Conservation (phyloP, 2,113 vertebrate genomes). For the Gavia stellata region DNA sequence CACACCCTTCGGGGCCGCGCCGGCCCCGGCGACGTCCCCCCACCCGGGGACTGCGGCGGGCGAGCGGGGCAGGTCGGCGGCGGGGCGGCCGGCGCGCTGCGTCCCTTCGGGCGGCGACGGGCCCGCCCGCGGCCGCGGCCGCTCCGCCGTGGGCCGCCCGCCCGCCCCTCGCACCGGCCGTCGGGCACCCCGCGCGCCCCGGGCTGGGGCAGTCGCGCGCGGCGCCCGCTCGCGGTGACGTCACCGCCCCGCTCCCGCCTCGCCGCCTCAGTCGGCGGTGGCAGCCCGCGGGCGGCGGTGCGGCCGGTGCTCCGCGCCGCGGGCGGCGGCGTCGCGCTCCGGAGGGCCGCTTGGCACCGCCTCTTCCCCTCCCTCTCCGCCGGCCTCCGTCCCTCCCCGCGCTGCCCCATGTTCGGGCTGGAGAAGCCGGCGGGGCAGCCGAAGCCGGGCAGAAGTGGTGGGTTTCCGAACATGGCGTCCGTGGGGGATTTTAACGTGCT, state of each 20-base stretch:
- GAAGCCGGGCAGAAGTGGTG: conserved; percentile 68
- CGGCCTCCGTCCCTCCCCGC: neutral
- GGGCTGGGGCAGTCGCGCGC: neutral
- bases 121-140: neutral
- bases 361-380: neutral
- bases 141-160: neutral
- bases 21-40: neutral
- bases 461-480: conserved; percentile 82
- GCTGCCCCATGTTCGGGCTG: conserved; percentile 53
- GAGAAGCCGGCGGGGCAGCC: conserved; percentile 44
- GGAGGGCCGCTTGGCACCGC: neutral
- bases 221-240: neutral
- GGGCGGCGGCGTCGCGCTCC: neutral
- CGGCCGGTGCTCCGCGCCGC: neutral
- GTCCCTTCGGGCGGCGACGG: neutral
- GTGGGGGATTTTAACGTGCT: conserved; percentile 88
- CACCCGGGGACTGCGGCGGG: neutral
- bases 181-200: neutral
- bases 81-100: neutral
- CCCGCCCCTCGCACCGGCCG: neutral
- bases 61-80: neutral
- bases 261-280: neutral
- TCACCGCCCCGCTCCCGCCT: neutral
- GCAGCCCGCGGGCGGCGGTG: neutral
- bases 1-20: neutral